Base-by-base conservation (phyloP, 2,797 vertebrate genomes). In the Serranus cabrilla region DNA sequence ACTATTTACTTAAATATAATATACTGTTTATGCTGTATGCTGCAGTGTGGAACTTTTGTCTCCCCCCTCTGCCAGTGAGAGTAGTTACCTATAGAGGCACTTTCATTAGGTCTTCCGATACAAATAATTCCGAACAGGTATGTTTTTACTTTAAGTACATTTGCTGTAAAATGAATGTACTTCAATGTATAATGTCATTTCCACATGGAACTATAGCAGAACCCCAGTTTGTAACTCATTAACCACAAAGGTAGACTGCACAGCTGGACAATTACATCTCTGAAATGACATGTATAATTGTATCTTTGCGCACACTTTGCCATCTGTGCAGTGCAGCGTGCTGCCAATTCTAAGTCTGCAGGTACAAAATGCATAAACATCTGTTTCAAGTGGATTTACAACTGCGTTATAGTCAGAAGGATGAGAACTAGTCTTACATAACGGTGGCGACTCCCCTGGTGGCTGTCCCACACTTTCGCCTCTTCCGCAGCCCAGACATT, bases 371-470 rank as follows among this genome's bases (percentile, higher is more conserved):
- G 43, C 39, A 46, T 70, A 63, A 76, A 83, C 21, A 23, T 76
- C 78, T 69, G 42, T 58, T 74, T 56, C n/a, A 59, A 57, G 68
- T 85, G 77, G 61, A 60, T 83, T 84, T 54, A 63, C 63, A 62
- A 51, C 78, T 59, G 68, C 50, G 69, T 60, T 58, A 51, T 62
- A 63, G 64, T 72, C 40, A 71, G 42, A 64, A 60, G 16, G 3
- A 51, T 40, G 12, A 72, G 70, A 79, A 13, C 62, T 51, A 50
- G 46, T 71, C 58, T 87, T 89, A 83, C 67, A 68, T 92, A 89
- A 89, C 63, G 59, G 56, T n/a, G 17, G 67, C 9, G 1, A 50
- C 52, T 81, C 80, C 71, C 78, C 59, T 58, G 67, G 81, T 16
- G 18, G 62, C 66, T 75, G 71, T 66, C 76, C 65, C 31, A 39